Evolutionary conservation across 64 coral and sea anemone species (phyloP), one percentile per base, ranked within the genome.

Genomic region (Cladopsammia gracilis): DNA sequence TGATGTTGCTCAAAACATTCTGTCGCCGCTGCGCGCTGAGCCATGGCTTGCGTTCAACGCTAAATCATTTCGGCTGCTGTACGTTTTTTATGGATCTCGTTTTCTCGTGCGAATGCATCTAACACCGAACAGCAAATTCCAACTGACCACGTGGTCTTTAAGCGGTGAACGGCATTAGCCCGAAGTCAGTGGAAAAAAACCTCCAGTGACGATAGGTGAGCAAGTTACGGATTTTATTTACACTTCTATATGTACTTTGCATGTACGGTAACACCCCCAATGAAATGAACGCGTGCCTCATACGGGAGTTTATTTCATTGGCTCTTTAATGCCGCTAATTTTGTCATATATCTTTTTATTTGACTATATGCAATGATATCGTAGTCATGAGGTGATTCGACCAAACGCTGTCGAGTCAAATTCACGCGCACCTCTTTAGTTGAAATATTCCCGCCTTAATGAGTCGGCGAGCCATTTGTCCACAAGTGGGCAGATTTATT

Each of bases 361-460:
- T 49, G 16, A 48, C 18, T 23, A n/a, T 45, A 44, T 65, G 43
- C 45, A 84, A 49, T 24, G n/a, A 11, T 9, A 64, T 26, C 12
- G 18, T 42, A 3, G 13, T 58, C 51, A 6, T 54, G 16, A 49
- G 23, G 26, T 83, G 34, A 19, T 64, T 84, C 16, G 60, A 47
- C 44, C 9, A 15, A 19, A 8, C 20, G 20, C 26, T 24, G 19
- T 67, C 18, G 26, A 46, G 25, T 62, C n/a, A n/a, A n/a, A n/a
- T 82, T 45, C 13, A 16, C 78, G 14, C 25, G 54, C 25, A 62
- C 13, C 58, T 18, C 58, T n/a, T 75, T 22, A 18, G 61, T 84
- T 82, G 46, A 84, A 67, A 84, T 84, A 84, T 84, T 84, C 80
- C 80, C 80, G 80, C 80, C 80, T 59, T 67, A 18, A 66, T 50